Evolutionary conservation across 2,888 invertebrate species (phyloP).

Genomic region (Scelioninae gen. 1): DNA sequence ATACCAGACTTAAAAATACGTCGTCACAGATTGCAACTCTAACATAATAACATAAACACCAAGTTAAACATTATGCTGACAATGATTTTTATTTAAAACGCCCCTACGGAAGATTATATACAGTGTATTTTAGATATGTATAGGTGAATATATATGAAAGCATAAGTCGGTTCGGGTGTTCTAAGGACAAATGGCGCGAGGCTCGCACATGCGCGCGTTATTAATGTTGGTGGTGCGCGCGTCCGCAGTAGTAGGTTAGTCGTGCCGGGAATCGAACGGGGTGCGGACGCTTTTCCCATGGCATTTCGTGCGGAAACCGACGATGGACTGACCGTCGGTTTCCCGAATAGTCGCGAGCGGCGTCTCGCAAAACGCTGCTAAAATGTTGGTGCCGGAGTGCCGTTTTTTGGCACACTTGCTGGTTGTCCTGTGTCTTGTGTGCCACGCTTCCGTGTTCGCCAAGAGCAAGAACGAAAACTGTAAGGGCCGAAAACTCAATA

Average conservation of each 20-base stretch:
- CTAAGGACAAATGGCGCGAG: slow-evolving; percentile 55
- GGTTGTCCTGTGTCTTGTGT: too few relatives aligned
- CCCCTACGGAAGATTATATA: slow-evolving; percentile 32
- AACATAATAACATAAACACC: too few relatives aligned
- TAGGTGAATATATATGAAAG: slow-evolving; percentile 52
- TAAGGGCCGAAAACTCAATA: slow-evolving; percentile 72
- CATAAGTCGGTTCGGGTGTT: slow-evolving; percentile 54
- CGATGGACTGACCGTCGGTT: slow-evolving; percentile 19
- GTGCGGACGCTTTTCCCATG: slow-evolving; percentile 64
- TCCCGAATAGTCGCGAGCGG: slow-evolving; percentile 13
- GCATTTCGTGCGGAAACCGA: slow-evolving; percentile 35
- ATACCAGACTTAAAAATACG: too few relatives aligned
- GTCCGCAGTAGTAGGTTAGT: slow-evolving; percentile 63
- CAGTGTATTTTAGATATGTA: slow-evolving; percentile 53
- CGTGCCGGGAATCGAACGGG: slow-evolving; percentile 68
- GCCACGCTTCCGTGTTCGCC: slow-evolving; percentile 70
- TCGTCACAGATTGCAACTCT: too few relatives aligned
- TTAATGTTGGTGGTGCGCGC: slow-evolving; percentile 43
- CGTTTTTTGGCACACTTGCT: too few relatives aligned
- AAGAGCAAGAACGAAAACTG: slow-evolving; percentile 80
- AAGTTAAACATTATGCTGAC: background rate
- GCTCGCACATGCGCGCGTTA: slow-evolving; percentile 57
- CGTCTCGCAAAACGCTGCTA: slow-evolving; percentile 59
- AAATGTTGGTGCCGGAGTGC: too few relatives aligned
- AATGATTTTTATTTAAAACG: background rate